Evolutionary conservation across 2,113 vertebrate species (phyloP), one percentile per base, ranked within the genome.

Genomic region (Crotalus helleri): DNA sequence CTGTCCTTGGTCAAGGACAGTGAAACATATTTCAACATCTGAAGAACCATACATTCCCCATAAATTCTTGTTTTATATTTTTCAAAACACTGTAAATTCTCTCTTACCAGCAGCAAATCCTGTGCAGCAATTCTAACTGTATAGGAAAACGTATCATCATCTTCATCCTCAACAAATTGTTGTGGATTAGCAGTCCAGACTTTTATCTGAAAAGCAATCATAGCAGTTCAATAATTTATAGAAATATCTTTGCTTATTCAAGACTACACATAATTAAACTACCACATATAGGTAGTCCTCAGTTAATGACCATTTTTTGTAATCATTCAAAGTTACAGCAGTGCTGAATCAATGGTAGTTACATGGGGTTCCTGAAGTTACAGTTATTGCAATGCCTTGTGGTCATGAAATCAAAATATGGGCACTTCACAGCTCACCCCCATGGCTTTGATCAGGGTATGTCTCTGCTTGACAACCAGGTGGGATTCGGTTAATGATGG

Each of bases 81-180:
- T 33, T 81, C 87, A 23, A 44, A 94, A 94, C 0, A 11, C 17
- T 85, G 54, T 23, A 87, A 58, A 3, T 26, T 5, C 13, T 93
- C 90, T 92, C 98, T 97, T 97, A 99, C 99, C 98, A 99, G 97
- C 95, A 99, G 94, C 64, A 99, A 98, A 95, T 99, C 99, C 95
- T 99, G 99, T 44, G 99, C 99, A 89, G 99, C 99, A 92, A 99
- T 99, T 95, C 99, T 98, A 94, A 99, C 99, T 5, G 99, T 99
- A 90, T 99, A 99, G 29, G 99, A 99, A 96, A 99, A 99, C 0
- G 99, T 99, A 89, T 99, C 99, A 44, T 99, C 99, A 92, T 99
- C 99, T 95, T 99, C 99, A 86, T 99, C 99, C 95, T 99, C 99
- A 44, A 99, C 99, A 97, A 99, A 99, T 91, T 99, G 99, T 93